phyloP scores from a whole-genome alignment of 2,888 invertebrate genomes.

The Hybos culiciformis region DNA sequence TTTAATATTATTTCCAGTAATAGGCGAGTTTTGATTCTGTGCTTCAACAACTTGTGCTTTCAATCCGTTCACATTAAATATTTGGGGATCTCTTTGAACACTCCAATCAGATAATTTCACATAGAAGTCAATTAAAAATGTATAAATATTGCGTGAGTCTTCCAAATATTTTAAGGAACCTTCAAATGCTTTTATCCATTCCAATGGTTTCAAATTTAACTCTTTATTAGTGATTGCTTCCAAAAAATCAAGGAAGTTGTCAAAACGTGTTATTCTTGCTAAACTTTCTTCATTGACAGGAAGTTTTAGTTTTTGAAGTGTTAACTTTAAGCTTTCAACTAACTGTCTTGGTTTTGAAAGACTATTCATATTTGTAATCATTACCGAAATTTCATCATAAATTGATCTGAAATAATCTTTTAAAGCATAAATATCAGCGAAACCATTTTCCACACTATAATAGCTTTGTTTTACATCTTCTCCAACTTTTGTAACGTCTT shows the following conservation, averaged over 20 bases:
- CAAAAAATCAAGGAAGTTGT: neutral
- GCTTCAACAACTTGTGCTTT: neutral
- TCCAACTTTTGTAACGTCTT: too few relatives aligned
- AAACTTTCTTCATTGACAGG: too few relatives aligned
- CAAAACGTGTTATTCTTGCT: neutral
- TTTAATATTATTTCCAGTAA: neutral
- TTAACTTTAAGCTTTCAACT: too few relatives aligned
- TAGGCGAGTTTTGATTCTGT: neutral
- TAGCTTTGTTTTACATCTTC: too few relatives aligned
- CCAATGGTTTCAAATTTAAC: neutral
- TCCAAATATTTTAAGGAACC: neutral
- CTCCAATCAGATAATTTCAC: neutral
- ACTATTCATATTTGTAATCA: too few relatives aligned
- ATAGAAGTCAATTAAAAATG: neutral
- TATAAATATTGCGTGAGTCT: neutral
- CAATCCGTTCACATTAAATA: neutral
- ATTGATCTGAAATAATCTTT: too few relatives aligned
- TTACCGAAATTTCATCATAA: too few relatives aligned
- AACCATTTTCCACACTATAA: too few relatives aligned
- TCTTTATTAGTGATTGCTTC: neutral
- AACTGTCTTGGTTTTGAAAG: too few relatives aligned
- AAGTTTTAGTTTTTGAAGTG: too few relatives aligned
- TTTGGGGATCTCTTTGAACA: neutral
- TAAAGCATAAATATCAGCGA: too few relatives aligned
- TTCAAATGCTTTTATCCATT: neutral